Evolutionary conservation across 2,113 vertebrate species (phyloP).

Genomic region (Steatornis caripensis): DNA sequence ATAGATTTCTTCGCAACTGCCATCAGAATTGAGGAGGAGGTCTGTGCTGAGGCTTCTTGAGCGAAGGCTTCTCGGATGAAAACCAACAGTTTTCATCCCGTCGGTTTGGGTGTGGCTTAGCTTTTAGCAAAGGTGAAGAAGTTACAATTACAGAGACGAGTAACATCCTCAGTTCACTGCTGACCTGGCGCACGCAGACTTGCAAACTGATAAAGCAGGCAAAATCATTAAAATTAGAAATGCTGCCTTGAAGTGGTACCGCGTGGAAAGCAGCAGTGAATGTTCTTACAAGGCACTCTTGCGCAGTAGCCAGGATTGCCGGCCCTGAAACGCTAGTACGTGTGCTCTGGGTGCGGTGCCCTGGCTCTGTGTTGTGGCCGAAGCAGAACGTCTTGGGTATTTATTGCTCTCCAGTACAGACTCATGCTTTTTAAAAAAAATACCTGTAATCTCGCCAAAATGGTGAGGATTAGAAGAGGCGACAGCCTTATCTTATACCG

Average conservation of each 20-base stretch:
- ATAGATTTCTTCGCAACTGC: background rate
- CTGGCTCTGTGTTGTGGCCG: accelerated
- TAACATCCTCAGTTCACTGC: background rate
- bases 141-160: background rate
- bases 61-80: too few species aligned
- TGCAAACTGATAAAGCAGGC: background rate
- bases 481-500: background rate
- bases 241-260: background rate
- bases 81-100: background rate
- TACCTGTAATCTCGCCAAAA: background rate
- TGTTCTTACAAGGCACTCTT: background rate
- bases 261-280: background rate
- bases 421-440: background rate
- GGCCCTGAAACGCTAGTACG: background rate
- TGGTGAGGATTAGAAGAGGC: background rate
- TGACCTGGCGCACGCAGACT: background rate
- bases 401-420: background rate
- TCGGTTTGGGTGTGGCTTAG: background rate
- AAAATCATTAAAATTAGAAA: background rate
- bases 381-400: background rate
- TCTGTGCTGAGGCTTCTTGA: background rate
- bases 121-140: background rate
- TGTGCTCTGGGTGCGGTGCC: background rate
- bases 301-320: background rate
- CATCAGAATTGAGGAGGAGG: background rate